A percentile compares a stretch with the other conserved stretches of the same genome.
Conservation (phyloP, 2,888 invertebrate genomes). For the Andrena minutula region DNA sequence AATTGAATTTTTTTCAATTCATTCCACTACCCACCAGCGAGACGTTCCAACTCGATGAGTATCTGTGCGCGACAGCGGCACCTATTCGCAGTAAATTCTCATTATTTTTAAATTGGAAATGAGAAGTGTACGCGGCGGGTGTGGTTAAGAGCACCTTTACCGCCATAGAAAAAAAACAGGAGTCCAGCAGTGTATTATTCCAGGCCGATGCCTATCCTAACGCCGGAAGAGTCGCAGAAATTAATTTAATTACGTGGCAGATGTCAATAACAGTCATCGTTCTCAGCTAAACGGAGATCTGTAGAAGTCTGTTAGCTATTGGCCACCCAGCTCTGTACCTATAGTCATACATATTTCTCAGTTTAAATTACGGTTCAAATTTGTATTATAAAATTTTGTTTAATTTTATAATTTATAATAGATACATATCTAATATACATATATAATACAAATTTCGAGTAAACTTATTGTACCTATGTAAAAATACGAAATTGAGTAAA, state of each 20-base stretch:
- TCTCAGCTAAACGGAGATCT: conserved; percentile 23
- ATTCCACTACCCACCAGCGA: conserved; percentile 70
- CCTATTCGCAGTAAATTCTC: conserved; percentile 75
- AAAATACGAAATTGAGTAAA: too few relatives aligned
- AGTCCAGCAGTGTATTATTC: conserved; percentile 66
- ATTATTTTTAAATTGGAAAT: conserved; percentile 80
- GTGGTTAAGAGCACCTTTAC: conserved; percentile 66
- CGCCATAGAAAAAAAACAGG: conserved; percentile 34
- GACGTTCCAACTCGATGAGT: conserved; percentile 73
- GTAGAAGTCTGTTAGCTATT: neutral
- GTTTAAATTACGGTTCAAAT: too few relatives aligned
- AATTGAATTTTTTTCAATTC: conserved; percentile 79
- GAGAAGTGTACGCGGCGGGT: conserved; percentile 72
- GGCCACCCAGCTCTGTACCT: neutral
- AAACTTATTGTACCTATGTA: too few relatives aligned
- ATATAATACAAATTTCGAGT: too few relatives aligned
- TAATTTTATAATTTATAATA: too few relatives aligned
- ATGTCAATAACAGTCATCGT: conserved; percentile 67
- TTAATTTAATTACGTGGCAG: conserved; percentile 69
- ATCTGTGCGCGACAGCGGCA: conserved; percentile 76
- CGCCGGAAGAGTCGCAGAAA: conserved; percentile 65
- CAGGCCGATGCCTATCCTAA: conserved; percentile 61
- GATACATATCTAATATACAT: too few relatives aligned
- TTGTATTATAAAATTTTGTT: too few relatives aligned
- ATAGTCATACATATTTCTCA: neutral